Base-by-base conservation (phyloP, 2,888 invertebrate genomes). In the Galerucella calmariensis region DNA sequence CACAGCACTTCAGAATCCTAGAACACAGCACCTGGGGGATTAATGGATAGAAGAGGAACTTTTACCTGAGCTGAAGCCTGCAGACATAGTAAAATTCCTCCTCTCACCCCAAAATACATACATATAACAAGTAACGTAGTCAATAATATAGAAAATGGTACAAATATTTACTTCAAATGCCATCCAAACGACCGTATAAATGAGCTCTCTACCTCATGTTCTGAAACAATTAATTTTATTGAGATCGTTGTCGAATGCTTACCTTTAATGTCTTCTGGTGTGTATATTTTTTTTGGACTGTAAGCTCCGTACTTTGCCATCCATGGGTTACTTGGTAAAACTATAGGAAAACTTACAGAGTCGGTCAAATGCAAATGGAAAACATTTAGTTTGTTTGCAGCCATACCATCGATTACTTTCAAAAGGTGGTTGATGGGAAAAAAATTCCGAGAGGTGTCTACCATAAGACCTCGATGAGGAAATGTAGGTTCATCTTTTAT, bases 281-380 rank as follows among this genome's bases (percentile, higher is more conserved):
- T 91, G 84, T 95, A 95, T 12, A 77, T 79, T 88, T 81, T 82
- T 20, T 93, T 92, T 72, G 94, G 93, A 1, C 95, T 93, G 85
- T 94, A 95, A 0, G 97, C 95, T 46, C 97, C 97, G 86, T 93
- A 92, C 71, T 92, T 90, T 0, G 94, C 93, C 84, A 96, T 88
- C 84, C 94, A 91, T 1, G 94, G 94, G 73, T 92, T 93, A 78
- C 90, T 89, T 48, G 91, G 90, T 9, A 95, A 91, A 78, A 92
- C 92, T 84, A 95, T 92, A 0, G 97, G 97, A 87, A 97, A 97
- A 79, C 96, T 95, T 84, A 96, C 95, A 14, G 96, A 94, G 85
- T 97, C 97, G 3, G 93, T 93, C 65, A 94, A 89, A 84, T 95
- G 94, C 94, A 97, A 96, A 84, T 97, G 97, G 82, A 97, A 92